Percentiles rank a stretch among this genome's conserved stretches.
Evolutionary conservation across 2,113 vertebrate species (phyloP).

Genomic region (Leptodactylus fuscus): DNA sequence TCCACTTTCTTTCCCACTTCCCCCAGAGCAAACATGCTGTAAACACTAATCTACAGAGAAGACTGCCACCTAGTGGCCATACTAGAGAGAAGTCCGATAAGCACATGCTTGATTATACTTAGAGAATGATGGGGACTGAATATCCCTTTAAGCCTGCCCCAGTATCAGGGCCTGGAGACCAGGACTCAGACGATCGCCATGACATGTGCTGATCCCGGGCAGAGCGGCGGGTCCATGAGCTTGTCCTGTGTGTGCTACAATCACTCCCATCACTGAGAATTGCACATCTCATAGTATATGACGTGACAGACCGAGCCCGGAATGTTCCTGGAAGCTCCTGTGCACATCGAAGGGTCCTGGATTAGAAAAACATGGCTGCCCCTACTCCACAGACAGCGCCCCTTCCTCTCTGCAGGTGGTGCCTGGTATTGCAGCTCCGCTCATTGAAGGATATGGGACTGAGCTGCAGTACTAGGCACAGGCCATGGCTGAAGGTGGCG

Average conservation of each 20-base stretch:
- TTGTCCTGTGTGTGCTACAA: background rate
- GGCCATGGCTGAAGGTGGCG: too few relatives aligned
- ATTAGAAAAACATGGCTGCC: too few relatives aligned
- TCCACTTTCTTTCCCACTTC: too few relatives aligned
- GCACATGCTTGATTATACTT: background rate
- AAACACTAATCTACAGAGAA: background rate
- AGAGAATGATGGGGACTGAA: background rate
- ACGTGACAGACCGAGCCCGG: background rate
- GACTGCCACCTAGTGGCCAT: conserved; percentile 19
- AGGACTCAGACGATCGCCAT: background rate
- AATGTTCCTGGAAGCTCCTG: background rate
- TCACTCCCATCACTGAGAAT: background rate
- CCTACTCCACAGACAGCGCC: too few relatives aligned
- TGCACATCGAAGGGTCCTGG: background rate
- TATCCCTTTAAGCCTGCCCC: background rate
- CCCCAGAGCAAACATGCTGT: background rate
- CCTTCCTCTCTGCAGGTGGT: too few relatives aligned
- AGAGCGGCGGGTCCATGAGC: background rate
- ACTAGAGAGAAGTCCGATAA: conserved; percentile 1
- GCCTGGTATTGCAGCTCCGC: too few relatives aligned
- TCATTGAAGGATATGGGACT: too few relatives aligned
- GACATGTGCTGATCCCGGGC: background rate
- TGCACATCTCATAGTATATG: background rate
- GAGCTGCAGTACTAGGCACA: too few relatives aligned
- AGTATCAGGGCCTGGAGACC: too few relatives aligned